These are phyloP conservation scores for Planiliza haematocheilus DNA, from an alignment of 2,113 vertebrate genomes.

Conservation along the genomic window DNA sequence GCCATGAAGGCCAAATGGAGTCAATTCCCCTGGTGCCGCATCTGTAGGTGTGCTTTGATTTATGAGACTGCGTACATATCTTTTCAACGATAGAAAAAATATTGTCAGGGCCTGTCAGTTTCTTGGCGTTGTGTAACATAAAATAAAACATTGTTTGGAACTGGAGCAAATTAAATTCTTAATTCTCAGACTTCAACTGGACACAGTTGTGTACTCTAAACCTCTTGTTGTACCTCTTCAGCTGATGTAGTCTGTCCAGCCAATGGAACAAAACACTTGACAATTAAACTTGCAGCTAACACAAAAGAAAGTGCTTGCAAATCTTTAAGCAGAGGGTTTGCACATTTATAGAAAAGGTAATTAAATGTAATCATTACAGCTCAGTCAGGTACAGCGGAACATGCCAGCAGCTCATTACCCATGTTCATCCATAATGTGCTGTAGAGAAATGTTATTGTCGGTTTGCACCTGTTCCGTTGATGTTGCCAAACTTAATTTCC, in stretches of 20 bases:
- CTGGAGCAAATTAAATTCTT: background rate
- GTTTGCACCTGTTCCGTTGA: constrained; percentile 49
- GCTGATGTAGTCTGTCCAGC: background rate
- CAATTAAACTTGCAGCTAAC: no score
- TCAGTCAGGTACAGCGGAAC: background rate
- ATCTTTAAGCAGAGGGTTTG: background rate
- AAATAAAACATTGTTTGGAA: constrained; percentile 5
- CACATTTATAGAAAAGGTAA: background rate
- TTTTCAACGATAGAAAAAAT: constrained; percentile 7
- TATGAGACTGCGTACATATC: constrained; percentile 40
- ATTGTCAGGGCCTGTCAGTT: background rate
- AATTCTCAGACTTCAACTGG: no score
- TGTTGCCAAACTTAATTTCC: constrained; percentile 51
- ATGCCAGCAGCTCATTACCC: background rate
- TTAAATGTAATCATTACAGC: background rate
- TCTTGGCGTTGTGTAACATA: constrained; percentile 23
- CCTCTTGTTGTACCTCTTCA: background rate
- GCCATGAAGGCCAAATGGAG: constrained; percentile 65
- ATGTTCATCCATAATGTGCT: background rate
- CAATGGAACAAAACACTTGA: background rate
- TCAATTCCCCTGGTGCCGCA: constrained; percentile 27
- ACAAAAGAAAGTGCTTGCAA: background rate
- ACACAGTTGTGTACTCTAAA: background rate
- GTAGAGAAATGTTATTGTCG: constrained; percentile 25
- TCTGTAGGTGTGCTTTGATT: constrained; percentile 40